Base-by-base conservation (phyloP, 2,888 invertebrate species). In the Parochlus steinenii region DNA sequence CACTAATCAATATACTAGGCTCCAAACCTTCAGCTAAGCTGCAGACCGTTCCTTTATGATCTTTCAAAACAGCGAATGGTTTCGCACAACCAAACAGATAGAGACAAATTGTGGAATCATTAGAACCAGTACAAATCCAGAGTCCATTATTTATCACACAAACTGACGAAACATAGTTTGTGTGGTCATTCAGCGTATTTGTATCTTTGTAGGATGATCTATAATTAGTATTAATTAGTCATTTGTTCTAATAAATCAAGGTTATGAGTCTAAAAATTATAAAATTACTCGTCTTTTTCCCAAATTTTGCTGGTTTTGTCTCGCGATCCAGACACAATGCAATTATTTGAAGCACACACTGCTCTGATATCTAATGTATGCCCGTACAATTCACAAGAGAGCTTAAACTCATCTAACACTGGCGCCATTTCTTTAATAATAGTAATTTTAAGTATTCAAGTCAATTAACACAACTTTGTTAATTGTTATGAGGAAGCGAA, bases 241-340 rank as follows among this genome's bases (percentile, higher is more conserved):
- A 23, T 10, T 7, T 8, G 30, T n/a, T 22, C 6, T 8, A 10
- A 19, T 26, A 29, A 17, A 7, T 8, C 24, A 14, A 17, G 12
- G n/a, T 28, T 28, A 11, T 27, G 22, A 42, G 40, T 55, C 10
- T 4, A 16, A 29, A 23, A 15, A 39, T 33, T 38, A 20, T 33
- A 28, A 33, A 28, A 31, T 34, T 41, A 45, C 81, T 73, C 74
- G 51, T 71, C 72, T 25, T 78, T 74, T 51, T 71, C 73, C 92
- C 92, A 93, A 24, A 86, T 61, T 59, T 81, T 81, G 2, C 82
- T 76, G 11, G 83, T 83, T 55, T 75, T 75, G 58, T 93, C 93
- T 47, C 92, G 69, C 4, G 92, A 92, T 16, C 80, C 82, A 5
- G 90, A 89, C 27, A 90, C 62, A 47, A 93, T 74, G 42, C 70